Base-by-base conservation (phyloP, 2,888 invertebrate species). In the Brachyptera risi region DNA sequence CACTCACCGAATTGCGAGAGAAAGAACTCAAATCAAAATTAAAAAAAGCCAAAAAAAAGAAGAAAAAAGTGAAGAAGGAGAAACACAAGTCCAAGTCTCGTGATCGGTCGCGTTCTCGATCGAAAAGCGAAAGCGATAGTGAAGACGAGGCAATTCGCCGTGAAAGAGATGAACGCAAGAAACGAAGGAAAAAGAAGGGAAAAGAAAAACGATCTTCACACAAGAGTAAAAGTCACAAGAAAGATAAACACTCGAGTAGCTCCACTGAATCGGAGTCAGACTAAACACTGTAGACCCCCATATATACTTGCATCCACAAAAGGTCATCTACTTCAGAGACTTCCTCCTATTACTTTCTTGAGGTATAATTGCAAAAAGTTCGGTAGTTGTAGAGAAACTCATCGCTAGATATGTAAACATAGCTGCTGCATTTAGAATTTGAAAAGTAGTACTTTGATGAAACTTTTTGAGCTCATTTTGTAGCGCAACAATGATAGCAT, bases 1-100 rank as follows among this genome's bases (percentile, higher is more conserved):
- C 94, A 0, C 74, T 94, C 56, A 92, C 90, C 26, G 86, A 85
- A 65, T 73, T 93, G 38, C 77, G 92, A 19, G 89, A 90, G 71
- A 85, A 86, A 59, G 93, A 93, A 73, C 73, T 93, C 1, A 79
- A 82, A 61, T 84, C 85, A 68, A 89, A 89, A 71, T 73, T 87
- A 60, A 82, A 83, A 58, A 83, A 85, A 65, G 77, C 79, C n/a
- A 78, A 84, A 21, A 78, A 80, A 66, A 83, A 82, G 66, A 63
- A 66, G 40, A 67, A 68, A 58, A 73, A 72, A 51, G 73, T 77
- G 63, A 81, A 79, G 68, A 17, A 73, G 71, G 19, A 69, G 63
- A 61, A 71, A 68, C 65, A 71, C 64, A 68, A 71, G 65, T 61
- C 63, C 23, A 65, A 69, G 62, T 65, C 68, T 58, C 64, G 68